Evolutionary conservation across 2,797 vertebrate species (phyloP), one percentile per base, ranked within the genome.

Genomic region (Pelobates cultripes): DNA sequence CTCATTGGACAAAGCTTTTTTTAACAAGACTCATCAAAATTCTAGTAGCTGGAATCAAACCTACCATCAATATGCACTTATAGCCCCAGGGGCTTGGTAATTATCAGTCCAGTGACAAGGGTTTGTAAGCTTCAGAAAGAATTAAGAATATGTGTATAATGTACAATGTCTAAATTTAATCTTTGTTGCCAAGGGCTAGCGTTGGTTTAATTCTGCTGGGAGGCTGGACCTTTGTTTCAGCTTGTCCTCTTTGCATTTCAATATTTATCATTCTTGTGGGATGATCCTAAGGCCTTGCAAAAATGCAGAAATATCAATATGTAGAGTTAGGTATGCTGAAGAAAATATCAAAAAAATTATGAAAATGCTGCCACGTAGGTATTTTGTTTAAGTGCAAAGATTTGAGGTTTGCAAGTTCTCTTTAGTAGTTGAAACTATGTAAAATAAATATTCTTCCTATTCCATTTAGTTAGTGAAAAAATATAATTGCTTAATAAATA

Each of bases 1-100:
- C 66, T 69, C n/a, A 83, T 83, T 83, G 81, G 81, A 7, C 13
- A 6, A 44, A 5, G 2, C 44, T 0, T 4, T 5, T 74, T 83
- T 75, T 73, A 75, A 63, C 71, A 61, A 7, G 73, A 81, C 60
- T 83, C 76, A 83, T 78, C 81, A 83, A 83, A 83, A 69, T 78
- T 61, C 41, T 12, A 1, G n/a, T 63, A 57, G 12, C 15, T 72
- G 75, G 63, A 63, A 69, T 67, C 64, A 78, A 53, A 74, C 63
- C 55, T 15, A 12, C 53, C 68, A 68, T 60, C 64, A 80, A 7
- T 9, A 55, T 57, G 67, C 1, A 61, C 8, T 70, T 4, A 15
- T 6, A 6, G 66, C 80, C 80, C n/a, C 2, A 3, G 45, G 67
- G 72, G 55, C 55, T 57, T 12, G 14, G 9, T 8, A 53, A 42